Conservation (phyloP, 2,113 vertebrate genomes). For the Bubo scandiacus region DNA sequence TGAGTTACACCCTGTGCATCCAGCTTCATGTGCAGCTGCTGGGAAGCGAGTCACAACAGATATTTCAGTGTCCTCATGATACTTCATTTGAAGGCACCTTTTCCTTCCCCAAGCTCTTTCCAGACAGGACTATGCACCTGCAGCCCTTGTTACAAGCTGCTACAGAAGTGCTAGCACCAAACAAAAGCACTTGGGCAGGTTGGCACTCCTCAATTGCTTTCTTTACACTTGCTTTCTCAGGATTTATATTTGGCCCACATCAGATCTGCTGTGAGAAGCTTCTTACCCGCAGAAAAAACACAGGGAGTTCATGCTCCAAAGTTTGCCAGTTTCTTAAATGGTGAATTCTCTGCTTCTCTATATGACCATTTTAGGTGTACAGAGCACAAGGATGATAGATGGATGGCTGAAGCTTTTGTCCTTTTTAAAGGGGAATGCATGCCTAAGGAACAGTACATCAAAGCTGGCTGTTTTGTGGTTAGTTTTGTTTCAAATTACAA, state of each 20-base stretch:
- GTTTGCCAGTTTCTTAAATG: background rate
- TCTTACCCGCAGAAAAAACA: background rate
- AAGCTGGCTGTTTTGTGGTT: background rate
- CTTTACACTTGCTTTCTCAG: background rate
- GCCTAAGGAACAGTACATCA: background rate
- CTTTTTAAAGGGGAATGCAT: background rate
- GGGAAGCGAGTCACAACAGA: background rate
- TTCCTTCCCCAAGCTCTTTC: background rate
- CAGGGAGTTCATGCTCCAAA: background rate
- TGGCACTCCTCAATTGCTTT: background rate
- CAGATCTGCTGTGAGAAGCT: background rate
- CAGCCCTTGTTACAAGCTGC: background rate
- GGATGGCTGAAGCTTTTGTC: background rate
- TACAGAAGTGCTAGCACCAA: background rate
- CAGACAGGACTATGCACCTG: accelerated
- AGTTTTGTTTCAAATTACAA: background rate
- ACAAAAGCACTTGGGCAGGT: background rate
- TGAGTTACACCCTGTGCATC: background rate
- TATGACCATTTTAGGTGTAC: background rate
- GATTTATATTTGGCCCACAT: background rate
- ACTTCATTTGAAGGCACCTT: background rate
- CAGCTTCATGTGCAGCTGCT: background rate
- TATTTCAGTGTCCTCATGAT: background rate
- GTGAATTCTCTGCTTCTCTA: background rate
- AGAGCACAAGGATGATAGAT: background rate